Base-by-base conservation (phyloP, 1,140 invertebrate genomes). In the Rhopalosiphum padi region DNA sequence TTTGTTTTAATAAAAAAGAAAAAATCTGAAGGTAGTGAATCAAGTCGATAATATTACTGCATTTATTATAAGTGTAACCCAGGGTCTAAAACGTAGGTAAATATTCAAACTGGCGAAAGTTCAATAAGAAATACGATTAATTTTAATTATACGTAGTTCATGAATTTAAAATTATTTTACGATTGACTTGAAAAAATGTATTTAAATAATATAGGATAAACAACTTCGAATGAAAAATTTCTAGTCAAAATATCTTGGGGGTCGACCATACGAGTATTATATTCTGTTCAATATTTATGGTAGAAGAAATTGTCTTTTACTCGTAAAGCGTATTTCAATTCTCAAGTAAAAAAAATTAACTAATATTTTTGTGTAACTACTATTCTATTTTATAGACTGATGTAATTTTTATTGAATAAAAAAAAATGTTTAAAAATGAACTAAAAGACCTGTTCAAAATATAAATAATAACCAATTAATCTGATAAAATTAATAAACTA, bases 1-100 rank as follows among this genome's bases (percentile, higher is more conserved):
- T 77, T 86, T 85, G 23, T 46, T 48, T 3, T 89, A 89, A 89
- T 89, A 89, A 89, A 89, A 89, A 9, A 35, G 35, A 41, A 55
- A 53, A 41, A 89, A 37, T 41, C 35, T 9, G 22, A 41, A 9
- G 35, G 9, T 55, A 21, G 46, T 51, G 87, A 35, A 51, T 5
- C 3, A 11, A 89, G 35, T 55, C 88, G 51, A 89, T 35, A 41
- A 18, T 21, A 18, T 43, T 43, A 43, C 25, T 51, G 21, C 2
- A 4, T 51, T 7, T 46, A 51, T 88, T 88, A 48, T 88, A 51
- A 48, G 46, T 87, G 23, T 22, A 48, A 35, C 21, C 6, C 2
- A 23, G 23, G 0, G 37, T 30, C 25, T 43, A 11, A 43, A 86
- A 86, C 85, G 41, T 86, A 18, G 43, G 60, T n/a, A 77, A 77